Conservation (phyloP, 2,113 vertebrate species). For the Seriola dumerili region DNA sequence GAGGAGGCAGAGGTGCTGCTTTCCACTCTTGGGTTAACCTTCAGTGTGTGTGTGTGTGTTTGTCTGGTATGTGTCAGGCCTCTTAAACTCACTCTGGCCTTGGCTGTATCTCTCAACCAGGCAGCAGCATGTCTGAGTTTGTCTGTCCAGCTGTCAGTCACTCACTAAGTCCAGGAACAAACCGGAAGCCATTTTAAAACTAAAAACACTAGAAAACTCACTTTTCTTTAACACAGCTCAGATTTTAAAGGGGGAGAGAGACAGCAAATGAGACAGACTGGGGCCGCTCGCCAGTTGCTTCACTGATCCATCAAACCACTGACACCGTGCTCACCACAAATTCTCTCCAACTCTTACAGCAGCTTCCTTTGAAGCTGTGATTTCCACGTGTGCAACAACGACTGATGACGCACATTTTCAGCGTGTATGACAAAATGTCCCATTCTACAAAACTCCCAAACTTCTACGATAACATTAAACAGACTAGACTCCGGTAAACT, state of each 20-base stretch:
- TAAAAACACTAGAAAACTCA: neutral
- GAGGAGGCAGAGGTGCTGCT: slow-evolving; percentile 43
- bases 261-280: neutral
- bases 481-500: neutral
- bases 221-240: no score
- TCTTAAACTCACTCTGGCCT: slow-evolving; percentile 28
- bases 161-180: slow-evolving; percentile 24
- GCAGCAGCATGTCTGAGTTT: slow-evolving; percentile 33
- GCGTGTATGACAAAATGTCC: neutral
- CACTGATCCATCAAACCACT: neutral
- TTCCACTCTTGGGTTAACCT: slow-evolving; percentile 42
- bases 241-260: neutral
- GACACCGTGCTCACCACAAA: neutral
- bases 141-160: slow-evolving; percentile 57
- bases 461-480: neutral
- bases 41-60: slow-evolving; percentile 1
- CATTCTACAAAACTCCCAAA: neutral
- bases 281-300: neutral
- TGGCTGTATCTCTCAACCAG: slow-evolving; percentile 2
- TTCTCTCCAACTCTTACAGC: neutral
- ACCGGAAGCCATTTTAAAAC: neutral
- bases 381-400: slow-evolving; percentile 4
- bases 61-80: slow-evolving; percentile 51
- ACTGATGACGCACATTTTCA: slow-evolving; percentile 4
- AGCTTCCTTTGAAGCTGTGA: neutral